Evolutionary conservation across 2,888 invertebrate genomes (phyloP).

Genomic region (Pedicia rivosa): DNA sequence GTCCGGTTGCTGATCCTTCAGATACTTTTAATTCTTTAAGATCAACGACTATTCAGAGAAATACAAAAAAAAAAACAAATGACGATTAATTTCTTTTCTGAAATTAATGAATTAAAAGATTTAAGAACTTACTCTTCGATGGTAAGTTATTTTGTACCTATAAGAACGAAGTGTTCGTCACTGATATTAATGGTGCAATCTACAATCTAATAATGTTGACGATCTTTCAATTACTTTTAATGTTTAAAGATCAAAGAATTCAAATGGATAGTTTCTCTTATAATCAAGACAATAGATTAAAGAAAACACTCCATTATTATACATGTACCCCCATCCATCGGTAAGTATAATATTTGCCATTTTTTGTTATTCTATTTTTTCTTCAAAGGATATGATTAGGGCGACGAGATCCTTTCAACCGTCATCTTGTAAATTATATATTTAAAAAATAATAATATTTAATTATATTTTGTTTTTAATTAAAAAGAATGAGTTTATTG

Average conservation of each 20-base stretch:
- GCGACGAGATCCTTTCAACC: too few species aligned
- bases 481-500: too few species aligned
- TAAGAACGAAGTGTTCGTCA: constrained; percentile 6
- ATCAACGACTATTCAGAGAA: constrained; percentile 5
- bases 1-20: constrained; percentile 4
- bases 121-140: constrained; percentile 3
- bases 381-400: too few species aligned
- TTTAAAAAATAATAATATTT: too few species aligned
- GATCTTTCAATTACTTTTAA: constrained; percentile 6
- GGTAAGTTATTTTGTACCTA: constrained; percentile 4
- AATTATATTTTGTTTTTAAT: too few species aligned
- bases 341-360: constrained; percentile 6
- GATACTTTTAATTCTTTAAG: constrained; percentile 7
- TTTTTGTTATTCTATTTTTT: too few species aligned
- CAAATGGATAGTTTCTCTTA: neutral
- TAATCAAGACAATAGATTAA: neutral
- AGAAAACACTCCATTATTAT: constrained; percentile 1
- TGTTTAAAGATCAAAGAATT: constrained; percentile 8
- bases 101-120: neutral
- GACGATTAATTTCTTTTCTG: neutral
- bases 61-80: neutral
- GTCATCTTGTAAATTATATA: too few species aligned
- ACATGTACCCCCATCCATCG: too few species aligned
- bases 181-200: constrained; percentile 7
- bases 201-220: constrained; percentile 4